These are phyloP conservation scores for Neria commutata DNA, from an alignment of 2,888 invertebrate species.

Conservation along the genomic window DNA sequence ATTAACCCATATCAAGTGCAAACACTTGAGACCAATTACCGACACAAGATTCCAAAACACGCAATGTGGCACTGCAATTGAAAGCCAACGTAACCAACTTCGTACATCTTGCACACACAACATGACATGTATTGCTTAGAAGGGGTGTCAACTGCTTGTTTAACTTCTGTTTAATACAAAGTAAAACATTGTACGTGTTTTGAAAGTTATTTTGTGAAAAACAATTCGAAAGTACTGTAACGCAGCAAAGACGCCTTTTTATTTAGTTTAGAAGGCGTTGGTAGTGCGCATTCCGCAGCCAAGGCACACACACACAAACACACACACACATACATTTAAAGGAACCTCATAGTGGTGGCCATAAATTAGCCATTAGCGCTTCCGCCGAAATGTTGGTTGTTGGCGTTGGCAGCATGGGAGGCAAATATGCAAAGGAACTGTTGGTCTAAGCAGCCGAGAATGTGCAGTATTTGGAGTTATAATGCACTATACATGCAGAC, in stretches of 20 bases:
- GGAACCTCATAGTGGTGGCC: conserved; percentile 35
- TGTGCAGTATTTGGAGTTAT: too few species aligned
- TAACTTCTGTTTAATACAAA: too few species aligned
- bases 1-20: not conserved
- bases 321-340: not conserved
- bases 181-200: too few species aligned
- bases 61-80: not conserved
- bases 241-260: not conserved
- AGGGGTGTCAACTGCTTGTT: not conserved
- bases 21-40: not conserved
- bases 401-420: not conserved
- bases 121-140: too few species aligned
- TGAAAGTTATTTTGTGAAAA: too few species aligned
- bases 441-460: too few species aligned
- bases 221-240: not conserved
- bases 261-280: not conserved
- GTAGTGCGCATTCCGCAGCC: not conserved
- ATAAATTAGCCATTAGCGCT: conserved; percentile 54
- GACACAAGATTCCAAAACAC: not conserved
- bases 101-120: too few species aligned
- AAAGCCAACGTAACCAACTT: not conserved
- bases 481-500: too few species aligned
- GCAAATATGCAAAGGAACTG: too few species aligned
- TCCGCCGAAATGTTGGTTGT: conserved; percentile 36
- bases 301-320: not conserved